phyloP scores from a whole-genome alignment of 2,797 vertebrate genomes.

The Hirundo rustica region DNA sequence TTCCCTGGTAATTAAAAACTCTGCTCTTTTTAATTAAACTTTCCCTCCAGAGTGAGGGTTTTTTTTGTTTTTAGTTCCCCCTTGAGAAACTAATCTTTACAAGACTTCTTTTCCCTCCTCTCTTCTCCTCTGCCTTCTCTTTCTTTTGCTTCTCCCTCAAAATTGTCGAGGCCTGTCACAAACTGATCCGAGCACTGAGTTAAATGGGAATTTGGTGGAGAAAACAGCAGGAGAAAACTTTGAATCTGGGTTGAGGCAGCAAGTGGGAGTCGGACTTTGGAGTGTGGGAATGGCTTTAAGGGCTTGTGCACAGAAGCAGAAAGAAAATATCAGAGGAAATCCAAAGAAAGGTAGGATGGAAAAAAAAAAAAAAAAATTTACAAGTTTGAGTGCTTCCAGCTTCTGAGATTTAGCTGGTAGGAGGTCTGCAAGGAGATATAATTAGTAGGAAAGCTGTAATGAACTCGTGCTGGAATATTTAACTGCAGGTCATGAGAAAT shows the following conservation, averaged over 20 bases:
- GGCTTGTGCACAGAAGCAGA: neutral
- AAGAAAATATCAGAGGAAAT: neutral
- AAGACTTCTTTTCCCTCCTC: neutral
- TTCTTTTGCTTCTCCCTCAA: neutral
- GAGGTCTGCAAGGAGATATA: neutral
- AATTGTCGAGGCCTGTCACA: neutral
- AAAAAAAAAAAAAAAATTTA: neutral
- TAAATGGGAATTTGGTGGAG: neutral
- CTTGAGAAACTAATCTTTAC: slow-evolving; percentile 35
- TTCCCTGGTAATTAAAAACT: slow-evolving; percentile 73
- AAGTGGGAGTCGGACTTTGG: neutral
- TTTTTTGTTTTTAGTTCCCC: neutral
- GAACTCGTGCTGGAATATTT: neutral
- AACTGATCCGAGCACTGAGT: neutral
- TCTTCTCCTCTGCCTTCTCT: neutral
- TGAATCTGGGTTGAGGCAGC: neutral
- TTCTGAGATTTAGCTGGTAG: neutral
- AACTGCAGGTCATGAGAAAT: neutral
- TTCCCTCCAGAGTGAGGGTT: slow-evolving; percentile 50
- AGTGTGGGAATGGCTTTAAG: neutral
- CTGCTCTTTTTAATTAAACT: slow-evolving; percentile 74
- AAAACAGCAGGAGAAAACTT: neutral
- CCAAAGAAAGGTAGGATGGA: neutral
- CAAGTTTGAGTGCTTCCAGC: neutral
- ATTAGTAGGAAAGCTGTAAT: neutral